Base-by-base conservation (phyloP, 2,113 vertebrate species). In the Synchiropus splendidus region DNA sequence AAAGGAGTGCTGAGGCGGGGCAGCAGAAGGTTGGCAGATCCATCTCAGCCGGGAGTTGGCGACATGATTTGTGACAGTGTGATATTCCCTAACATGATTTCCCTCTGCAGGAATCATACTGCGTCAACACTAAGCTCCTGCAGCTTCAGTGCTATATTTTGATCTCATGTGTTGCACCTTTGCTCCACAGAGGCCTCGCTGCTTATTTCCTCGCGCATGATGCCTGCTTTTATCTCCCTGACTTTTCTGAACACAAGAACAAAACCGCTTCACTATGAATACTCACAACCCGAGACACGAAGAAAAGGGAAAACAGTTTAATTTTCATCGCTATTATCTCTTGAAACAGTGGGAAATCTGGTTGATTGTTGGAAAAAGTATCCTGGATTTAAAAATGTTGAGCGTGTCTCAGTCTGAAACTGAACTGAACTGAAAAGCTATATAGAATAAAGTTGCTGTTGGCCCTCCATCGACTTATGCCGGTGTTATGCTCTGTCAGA, bases 1-100 rank as follows among this genome's bases (percentile, higher is more conserved):
- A n/a, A n/a, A 49, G 54, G 14, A 10, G 49, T 37, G 61, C 35
- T 11, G 42, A 57, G 37, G 48, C 41, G 18, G 39, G 32, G 45
- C 40, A 56, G 54, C 74, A 74, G 65, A 68, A 70, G 71, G 75
- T 54, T 63, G 64, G 56, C 36, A n/a, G 63, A 64, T 74, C 63
- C 57, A 31, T 60, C 68, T 64, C 58, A 75, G 57, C 52, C 43
- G 57, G 67, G 66, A 75, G 67, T 58, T 63, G 65, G 67, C 44
- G 35, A 73, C 51, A 59, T 67, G 61, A 67, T 73, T 70, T 61
- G 60, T 48, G 70, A 64, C 78, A 68, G 67, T 36, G 18, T 57
- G 67, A 68, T 70, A 49, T 54, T 72, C 56, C 60, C 64, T 40
- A 58, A 63, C 66, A 65, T 57, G 62, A 63, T 64, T 65, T 63